These are phyloP conservation scores for Spisula solida DNA, from an alignment of 2,888 invertebrate species.

Conservation along the genomic window DNA sequence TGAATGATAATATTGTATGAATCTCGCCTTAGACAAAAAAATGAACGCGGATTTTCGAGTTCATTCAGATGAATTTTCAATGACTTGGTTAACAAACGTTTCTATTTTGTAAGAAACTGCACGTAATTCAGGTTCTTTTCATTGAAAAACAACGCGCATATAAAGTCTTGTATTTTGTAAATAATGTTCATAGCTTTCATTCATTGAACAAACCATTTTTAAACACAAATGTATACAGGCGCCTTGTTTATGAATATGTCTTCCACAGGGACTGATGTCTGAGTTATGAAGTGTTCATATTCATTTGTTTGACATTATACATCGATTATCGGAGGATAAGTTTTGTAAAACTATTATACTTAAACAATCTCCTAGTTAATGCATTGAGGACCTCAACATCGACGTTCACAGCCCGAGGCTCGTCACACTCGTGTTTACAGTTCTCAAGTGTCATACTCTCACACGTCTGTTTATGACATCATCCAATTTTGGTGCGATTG, in stretches of 20 bases:
- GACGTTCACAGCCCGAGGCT: neutral
- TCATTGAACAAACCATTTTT: neutral
- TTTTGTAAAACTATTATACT: constrained; percentile 13
- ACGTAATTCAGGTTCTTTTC: neutral
- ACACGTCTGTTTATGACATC: too few relatives aligned
- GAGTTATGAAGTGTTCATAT: neutral
- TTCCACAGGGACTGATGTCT: neutral
- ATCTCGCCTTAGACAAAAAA: neutral
- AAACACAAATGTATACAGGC: constrained; percentile 15
- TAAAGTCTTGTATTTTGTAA: neutral
- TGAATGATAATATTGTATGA: neutral
- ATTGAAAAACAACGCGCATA: neutral
- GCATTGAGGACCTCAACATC: neutral
- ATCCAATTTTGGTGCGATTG: too few relatives aligned
- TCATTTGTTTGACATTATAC: constrained; percentile 20
- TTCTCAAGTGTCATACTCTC: too few relatives aligned
- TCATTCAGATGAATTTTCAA: neutral
- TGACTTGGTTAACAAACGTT: neutral
- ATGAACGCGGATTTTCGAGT: neutral
- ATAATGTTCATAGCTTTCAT: neutral
- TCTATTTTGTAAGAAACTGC: constrained; percentile 11
- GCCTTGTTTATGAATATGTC: neutral
- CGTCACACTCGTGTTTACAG: too few relatives aligned
- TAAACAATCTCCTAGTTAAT: neutral
- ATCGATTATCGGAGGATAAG: neutral